A percentile compares a stretch with the other conserved stretches of the same genome.
phyloP scores from a whole-genome alignment of 2,888 invertebrate species.

The Hesperia comma region DNA sequence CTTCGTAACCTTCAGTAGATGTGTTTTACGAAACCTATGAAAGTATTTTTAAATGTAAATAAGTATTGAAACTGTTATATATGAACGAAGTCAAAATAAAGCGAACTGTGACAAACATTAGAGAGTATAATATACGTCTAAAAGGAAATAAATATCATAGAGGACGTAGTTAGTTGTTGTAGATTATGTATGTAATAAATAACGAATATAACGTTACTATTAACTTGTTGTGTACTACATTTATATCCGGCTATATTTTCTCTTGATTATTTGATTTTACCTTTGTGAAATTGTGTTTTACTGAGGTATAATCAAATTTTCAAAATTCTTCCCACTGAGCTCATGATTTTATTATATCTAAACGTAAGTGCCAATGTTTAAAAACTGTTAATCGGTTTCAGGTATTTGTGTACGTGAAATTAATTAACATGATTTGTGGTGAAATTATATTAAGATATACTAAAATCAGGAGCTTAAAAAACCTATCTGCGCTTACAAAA shows the following conservation, averaged over 20 bases:
- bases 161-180: constrained; percentile 77
- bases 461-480: constrained; percentile 41
- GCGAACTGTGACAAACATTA: constrained; percentile 83
- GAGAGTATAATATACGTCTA: constrained; percentile 75
- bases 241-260: constrained; percentile 24
- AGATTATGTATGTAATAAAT: constrained; percentile 58
- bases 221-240: constrained; percentile 66
- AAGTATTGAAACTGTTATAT: constrained; percentile 76
- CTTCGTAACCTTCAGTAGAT: constrained; percentile 59
- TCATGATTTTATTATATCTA: constrained; percentile 17
- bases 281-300: constrained; percentile 6
- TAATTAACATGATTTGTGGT: neutral
- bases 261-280: constrained; percentile 18
- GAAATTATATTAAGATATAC: constrained; percentile 11
- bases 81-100: constrained; percentile 82
- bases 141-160: constrained; percentile 75
- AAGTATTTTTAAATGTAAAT: constrained; percentile 70
- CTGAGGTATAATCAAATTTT: constrained; percentile 17
- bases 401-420: neutral
- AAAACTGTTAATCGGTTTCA: neutral
- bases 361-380: neutral
- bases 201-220: constrained; percentile 47
- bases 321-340: constrained; percentile 18
- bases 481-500: constrained; percentile 63
- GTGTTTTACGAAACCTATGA: constrained; percentile 52